Conservation (phyloP, 2,113 vertebrate genomes). For the Pampusana beccarii region DNA sequence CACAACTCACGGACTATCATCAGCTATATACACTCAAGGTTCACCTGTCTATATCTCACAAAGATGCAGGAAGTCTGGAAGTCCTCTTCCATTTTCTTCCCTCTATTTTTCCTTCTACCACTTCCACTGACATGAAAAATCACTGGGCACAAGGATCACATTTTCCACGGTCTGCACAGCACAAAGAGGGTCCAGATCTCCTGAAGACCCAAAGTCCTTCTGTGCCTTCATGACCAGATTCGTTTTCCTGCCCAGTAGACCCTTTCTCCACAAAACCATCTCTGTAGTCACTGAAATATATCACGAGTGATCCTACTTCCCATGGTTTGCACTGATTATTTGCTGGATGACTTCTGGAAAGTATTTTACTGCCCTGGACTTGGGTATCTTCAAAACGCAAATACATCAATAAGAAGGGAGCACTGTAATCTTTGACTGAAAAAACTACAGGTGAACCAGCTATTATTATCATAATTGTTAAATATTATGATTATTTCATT, state of each 20-base stretch:
- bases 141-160: background rate
- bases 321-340: background rate
- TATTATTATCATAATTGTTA: background rate
- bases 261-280: background rate
- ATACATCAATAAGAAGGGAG: background rate
- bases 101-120: background rate
- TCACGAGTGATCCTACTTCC: background rate
- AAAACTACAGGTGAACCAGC: background rate
- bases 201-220: background rate
- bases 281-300: background rate
- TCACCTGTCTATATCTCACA: background rate
- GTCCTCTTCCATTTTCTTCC: background rate
- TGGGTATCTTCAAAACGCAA: background rate
- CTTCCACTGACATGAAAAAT: background rate
- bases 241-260: background rate
- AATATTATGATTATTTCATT: conserved; percentile 16
- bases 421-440: background rate
- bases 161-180: background rate
- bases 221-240: background rate
- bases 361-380: background rate
- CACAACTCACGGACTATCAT: background rate
- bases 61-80: background rate
- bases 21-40: background rate
- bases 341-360: background rate
- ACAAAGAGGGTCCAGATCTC: background rate